Evolutionary conservation across 2,797 vertebrate species (phyloP), one percentile per base, ranked within the genome.

Genomic region (Discoglossus pictus): DNA sequence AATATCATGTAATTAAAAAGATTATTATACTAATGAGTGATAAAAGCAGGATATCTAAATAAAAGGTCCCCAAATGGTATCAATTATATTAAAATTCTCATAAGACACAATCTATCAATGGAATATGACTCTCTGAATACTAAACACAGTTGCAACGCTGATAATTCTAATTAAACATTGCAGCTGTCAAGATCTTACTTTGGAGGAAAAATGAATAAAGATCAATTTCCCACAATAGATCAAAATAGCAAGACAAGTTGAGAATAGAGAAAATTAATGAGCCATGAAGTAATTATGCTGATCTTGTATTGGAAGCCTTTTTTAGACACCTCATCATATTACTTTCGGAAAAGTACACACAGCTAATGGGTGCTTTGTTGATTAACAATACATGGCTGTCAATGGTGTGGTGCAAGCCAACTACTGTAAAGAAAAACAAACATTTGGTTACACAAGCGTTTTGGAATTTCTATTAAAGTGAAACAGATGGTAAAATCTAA

Each of bases 91-190:
- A 7, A 23, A 23, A 44, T 24, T 24, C 24, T 27, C 68, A 71
- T 63, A 63, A 64, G 60, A 40, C 35, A 44, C 44, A 58, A 58
- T 64, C 43, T 35, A 44, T 43, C 24, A 43, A 54, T 34, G 44
- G 52, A 35, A 58, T 39, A 16, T 56, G 60, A 24, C 43, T 58
- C 23, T 42, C 23, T n/a, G n/a, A n/a, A 20, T 64, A 54, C 17
- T 21, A 16, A 71, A 56, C 43, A 51, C 36, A 10, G 55, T 15
- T 18, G 55, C 40, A 68, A 38, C 27, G 13, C 35, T 50, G 36
- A 63, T 39, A 40, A 55, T 71, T 56, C 56, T 71, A 71, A 71
- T 64, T 71, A 64, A 56, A 70, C 43, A 46, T 54, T 40, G 36
- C 43, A 25, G 43, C 52, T 71, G 60, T 58, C 61, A 71, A 64